Evolutionary conservation across 2,797 vertebrate genomes (phyloP).

Genomic region (Bradypus variegatus): DNA sequence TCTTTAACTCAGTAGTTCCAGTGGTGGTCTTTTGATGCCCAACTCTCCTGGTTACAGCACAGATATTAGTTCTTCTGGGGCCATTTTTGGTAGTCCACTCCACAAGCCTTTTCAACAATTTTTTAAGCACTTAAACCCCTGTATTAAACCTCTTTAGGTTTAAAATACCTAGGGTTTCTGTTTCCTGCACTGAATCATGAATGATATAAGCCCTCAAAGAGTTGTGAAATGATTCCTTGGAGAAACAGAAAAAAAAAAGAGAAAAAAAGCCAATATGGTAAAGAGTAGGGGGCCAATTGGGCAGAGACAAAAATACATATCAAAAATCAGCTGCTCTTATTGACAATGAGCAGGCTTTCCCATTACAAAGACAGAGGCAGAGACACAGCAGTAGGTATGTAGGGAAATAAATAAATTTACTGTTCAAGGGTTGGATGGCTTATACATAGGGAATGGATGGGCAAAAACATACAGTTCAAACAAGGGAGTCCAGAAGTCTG

Average conservation of each 20-base stretch:
- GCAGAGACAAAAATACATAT: slow-evolving; percentile 21
- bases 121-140: slow-evolving; percentile 6
- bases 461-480: slow-evolving; percentile 15
- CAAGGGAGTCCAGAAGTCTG: not conserved
- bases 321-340: slow-evolving; percentile 26
- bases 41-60: not conserved
- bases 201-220: not conserved
- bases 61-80: not conserved
- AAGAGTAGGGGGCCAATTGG: not conserved
- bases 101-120: slow-evolving; percentile 5
- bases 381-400: not conserved
- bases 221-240: slow-evolving; percentile 18
- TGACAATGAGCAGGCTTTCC: not conserved
- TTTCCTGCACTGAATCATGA: slow-evolving; percentile 21
- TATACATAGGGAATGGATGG: not conserved
- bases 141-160: slow-evolving; percentile 13
- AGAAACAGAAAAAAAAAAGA: not conserved
- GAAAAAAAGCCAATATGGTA: not conserved
- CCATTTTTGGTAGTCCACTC: not conserved
- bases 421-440: not conserved
- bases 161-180: slow-evolving; percentile 40
- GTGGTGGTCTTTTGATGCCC: slow-evolving; percentile 3
- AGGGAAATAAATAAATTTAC: slow-evolving; percentile 16
- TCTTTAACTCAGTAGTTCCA: slow-evolving; percentile 23
- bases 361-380: not conserved